phyloP scores from a whole-genome alignment of 2,113 vertebrate genomes.

The Sylvia atricapilla region DNA sequence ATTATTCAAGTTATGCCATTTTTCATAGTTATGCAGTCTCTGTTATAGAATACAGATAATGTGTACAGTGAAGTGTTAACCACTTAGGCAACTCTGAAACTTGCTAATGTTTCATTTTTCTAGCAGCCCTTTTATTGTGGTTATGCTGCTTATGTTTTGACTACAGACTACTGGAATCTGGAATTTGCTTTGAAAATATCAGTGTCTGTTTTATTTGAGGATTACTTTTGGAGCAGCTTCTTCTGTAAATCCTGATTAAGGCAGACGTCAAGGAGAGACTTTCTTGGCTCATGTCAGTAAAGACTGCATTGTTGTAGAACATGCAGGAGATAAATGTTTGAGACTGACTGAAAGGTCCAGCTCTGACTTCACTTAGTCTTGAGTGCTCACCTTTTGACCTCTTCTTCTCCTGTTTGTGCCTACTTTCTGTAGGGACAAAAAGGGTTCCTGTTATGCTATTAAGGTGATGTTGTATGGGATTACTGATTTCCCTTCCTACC shows the following conservation, averaged over 20 bases:
- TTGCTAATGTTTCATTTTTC: not conserved
- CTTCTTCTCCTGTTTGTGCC: not conserved
- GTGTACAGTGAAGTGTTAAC: not conserved
- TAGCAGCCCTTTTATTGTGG: not conserved
- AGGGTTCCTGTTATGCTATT: not conserved
- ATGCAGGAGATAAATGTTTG: not conserved
- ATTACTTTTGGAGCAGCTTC: not conserved
- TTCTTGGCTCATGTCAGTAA: not conserved
- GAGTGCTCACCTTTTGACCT: not conserved
- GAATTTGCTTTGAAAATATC: constrained; percentile 44
- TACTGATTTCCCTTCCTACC: not conserved
- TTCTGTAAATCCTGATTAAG: not conserved
- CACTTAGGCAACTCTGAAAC: not conserved
- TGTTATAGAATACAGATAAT: not conserved
- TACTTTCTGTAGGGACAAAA: not conserved
- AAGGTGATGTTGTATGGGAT: not conserved
- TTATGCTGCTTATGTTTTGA: constrained; percentile 12
- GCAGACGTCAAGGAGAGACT: not conserved
- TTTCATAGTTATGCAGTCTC: not conserved
- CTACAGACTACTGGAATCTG: constrained; percentile 7
- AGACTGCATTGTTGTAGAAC: not conserved
- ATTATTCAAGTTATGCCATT: not conserved
- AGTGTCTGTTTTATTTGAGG: not conserved
- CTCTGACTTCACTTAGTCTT: not conserved
- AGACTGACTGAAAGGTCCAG: not conserved